phyloP scores from a whole-genome alignment of 2,888 invertebrate species.

The Calameuta filiformis region DNA sequence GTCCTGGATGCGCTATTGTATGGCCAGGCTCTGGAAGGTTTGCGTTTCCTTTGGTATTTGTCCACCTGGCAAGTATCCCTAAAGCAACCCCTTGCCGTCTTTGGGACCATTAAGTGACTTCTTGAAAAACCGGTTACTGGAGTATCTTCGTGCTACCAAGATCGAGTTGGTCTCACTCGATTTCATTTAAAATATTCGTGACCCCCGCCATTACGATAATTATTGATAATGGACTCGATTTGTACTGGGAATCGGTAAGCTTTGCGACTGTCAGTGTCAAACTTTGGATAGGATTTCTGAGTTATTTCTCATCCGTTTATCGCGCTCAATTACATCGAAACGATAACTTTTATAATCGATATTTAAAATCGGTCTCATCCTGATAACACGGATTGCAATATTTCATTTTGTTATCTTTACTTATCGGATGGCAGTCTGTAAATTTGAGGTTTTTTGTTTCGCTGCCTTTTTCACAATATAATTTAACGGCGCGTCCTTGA shows the following conservation, averaged over 20 bases:
- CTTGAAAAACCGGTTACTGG: neutral
- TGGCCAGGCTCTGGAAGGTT: neutral
- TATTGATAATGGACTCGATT: neutral
- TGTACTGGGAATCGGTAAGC: neutral
- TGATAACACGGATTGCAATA: neutral
- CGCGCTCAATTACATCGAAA: neutral
- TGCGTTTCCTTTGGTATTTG: constrained; percentile 6
- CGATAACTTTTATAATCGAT: neutral
- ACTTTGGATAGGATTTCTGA: neutral
- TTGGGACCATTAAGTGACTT: neutral
- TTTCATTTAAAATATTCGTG: neutral
- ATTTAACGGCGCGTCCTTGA: no score
- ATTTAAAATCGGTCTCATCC: neutral
- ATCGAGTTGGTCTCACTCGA: neutral
- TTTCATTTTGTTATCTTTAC: neutral
- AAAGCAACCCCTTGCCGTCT: constrained; percentile 1
- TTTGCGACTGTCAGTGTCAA: neutral
- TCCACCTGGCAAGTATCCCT: constrained; percentile 4
- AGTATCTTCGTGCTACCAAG: neutral
- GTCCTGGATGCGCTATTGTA: neutral
- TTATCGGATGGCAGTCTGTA: neutral
- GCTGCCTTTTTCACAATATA: no score
- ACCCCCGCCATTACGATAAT: neutral
- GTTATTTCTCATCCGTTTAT: neutral
- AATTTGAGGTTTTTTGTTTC: neutral